Conservation (phyloP, 2,113 vertebrate species). For the Candoia aspera region DNA sequence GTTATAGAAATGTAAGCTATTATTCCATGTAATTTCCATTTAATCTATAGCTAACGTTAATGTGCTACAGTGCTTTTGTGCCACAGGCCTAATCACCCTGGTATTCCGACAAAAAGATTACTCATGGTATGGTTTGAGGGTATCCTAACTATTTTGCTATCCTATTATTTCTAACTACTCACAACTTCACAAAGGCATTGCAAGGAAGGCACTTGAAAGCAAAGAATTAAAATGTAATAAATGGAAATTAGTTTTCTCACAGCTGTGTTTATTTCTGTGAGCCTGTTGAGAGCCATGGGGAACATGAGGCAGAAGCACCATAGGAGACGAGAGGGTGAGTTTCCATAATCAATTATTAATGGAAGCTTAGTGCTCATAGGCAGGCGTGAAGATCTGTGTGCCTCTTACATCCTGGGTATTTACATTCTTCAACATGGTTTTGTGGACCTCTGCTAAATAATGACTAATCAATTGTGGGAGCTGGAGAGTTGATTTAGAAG, state of each 20-base stretch:
- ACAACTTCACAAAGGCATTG: slow-evolving; percentile 31
- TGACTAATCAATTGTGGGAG: background rate
- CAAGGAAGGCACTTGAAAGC: slow-evolving; percentile 30
- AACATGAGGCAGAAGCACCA: slow-evolving; percentile 28
- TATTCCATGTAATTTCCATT: slow-evolving; percentile 57
- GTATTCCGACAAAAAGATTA: slow-evolving; percentile 36
- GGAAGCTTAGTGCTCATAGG: slow-evolving; percentile 23
- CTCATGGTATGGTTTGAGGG: slow-evolving; percentile 24
- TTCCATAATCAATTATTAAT: slow-evolving; percentile 46
- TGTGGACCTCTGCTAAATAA: background rate
- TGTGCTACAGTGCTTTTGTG: slow-evolving; percentile 40
- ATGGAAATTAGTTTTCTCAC: slow-evolving; percentile 36
- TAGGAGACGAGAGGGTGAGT: slow-evolving; percentile 40
- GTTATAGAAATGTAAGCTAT: slow-evolving; percentile 48
- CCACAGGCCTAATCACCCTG: slow-evolving; percentile 25
- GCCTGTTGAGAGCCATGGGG: slow-evolving; percentile 22
- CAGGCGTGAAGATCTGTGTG: background rate
- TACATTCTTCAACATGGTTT: background rate
- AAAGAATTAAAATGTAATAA: slow-evolving; percentile 37
- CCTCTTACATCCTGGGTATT: slow-evolving; percentile 15
- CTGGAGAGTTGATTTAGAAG: background rate
- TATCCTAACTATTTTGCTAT: slow-evolving; percentile 53
- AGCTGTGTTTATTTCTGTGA: slow-evolving; percentile 45
- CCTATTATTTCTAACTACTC: slow-evolving; percentile 50
- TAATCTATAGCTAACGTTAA: slow-evolving; percentile 48